Percentiles rank a stretch among this genome's conserved stretches.
These are phyloP conservation scores for Myotis vivesi DNA, from an alignment of 2,797 vertebrate species.

Conservation along the genomic window DNA sequence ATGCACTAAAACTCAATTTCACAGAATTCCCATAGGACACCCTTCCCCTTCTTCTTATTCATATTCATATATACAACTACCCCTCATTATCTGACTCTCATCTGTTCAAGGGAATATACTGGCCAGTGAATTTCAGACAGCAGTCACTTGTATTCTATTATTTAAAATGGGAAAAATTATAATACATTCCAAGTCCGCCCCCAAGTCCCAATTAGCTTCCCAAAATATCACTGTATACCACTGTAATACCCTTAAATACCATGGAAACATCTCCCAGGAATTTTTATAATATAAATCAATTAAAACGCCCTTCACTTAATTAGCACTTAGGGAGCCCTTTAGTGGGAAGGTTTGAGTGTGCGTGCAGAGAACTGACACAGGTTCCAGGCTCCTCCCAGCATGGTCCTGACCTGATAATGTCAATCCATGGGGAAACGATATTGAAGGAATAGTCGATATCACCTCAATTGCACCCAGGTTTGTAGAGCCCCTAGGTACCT, in stretches of 20 bases:
- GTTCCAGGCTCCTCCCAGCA: neutral
- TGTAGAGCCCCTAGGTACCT: neutral
- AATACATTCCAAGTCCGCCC: neutral
- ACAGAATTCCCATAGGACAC: neutral
- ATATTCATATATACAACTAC: neutral
- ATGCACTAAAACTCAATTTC: neutral
- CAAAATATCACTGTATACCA: neutral
- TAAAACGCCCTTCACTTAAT: neutral
- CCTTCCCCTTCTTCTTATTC: neutral
- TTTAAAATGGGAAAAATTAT: neutral
- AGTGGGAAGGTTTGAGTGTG: neutral
- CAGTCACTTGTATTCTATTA: neutral
- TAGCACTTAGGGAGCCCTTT: neutral
- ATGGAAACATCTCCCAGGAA: neutral
- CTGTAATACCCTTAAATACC: neutral
- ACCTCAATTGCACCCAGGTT: neutral
- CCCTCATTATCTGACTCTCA: neutral
- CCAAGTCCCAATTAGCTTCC: neutral
- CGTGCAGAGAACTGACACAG: neutral
- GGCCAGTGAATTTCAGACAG: neutral
- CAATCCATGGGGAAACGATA: neutral
- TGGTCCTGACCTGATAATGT: rapidly evolving
- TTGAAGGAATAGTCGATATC: neutral
- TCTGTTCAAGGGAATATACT: neutral
- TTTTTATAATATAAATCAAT: neutral